phyloP scores from a whole-genome alignment of 2,797 vertebrate species.

The Fringilla coelebs region DNA sequence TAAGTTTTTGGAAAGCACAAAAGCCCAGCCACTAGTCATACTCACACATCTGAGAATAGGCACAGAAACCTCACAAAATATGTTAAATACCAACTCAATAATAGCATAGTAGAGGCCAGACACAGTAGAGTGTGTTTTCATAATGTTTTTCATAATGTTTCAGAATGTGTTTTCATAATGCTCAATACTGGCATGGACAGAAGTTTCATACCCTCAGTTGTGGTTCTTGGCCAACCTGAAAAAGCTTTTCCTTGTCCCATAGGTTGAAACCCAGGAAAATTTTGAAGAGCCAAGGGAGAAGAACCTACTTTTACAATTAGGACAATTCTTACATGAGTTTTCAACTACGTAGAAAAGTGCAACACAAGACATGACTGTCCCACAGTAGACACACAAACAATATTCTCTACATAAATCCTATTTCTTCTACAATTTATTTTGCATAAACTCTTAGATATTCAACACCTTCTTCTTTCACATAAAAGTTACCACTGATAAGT shows the following conservation, averaged over 20 bases:
- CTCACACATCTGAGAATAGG: accelerated
- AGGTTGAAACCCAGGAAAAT: not conserved
- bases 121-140: not conserved
- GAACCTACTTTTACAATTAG: not conserved
- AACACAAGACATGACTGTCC: accelerated
- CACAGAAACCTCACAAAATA: not conserved
- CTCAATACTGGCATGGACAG: not conserved
- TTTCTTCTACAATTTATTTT: not conserved
- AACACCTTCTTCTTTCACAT: not conserved
- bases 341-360: not conserved
- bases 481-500: not conserved
- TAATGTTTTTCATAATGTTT: too few relatives aligned
- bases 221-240: not conserved
- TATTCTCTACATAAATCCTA: not conserved
- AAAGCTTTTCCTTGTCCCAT: not conserved
- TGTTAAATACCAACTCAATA: not conserved
- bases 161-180: not conserved
- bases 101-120: not conserved
- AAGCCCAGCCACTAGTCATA: not conserved
- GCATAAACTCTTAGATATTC: not conserved
- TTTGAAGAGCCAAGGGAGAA: not conserved
- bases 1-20: not conserved
- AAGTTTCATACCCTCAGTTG: accelerated
- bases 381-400: not conserved
- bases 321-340: not conserved